Evolutionary conservation across 92 coral and sea anemone genomes (phyloP).

Genomic region (Paramuricea clavata): DNA sequence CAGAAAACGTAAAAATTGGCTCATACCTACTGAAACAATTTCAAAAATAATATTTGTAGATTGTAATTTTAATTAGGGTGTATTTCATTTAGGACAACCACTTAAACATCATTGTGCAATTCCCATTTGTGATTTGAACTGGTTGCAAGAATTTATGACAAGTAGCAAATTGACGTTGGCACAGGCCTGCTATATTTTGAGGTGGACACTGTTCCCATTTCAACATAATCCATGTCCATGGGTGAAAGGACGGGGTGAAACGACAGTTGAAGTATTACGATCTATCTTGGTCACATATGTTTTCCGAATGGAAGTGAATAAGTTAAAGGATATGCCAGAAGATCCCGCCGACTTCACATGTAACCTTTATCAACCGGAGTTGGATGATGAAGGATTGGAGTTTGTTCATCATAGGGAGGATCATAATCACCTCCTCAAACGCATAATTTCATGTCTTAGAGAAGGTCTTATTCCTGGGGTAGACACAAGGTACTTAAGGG

Average conservation of each 20-base stretch:
- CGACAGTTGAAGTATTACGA: slow-evolving; percentile 44
- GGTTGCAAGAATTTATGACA: background rate
- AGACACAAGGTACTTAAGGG: slow-evolving; percentile 44
- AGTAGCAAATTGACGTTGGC: too few relatives aligned
- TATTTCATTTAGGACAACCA: too few relatives aligned
- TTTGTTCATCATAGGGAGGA: slow-evolving; percentile 52
- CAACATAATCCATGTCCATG: slow-evolving; percentile 49
- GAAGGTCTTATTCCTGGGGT: slow-evolving; percentile 72
- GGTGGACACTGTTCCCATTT: slow-evolving; percentile 56
- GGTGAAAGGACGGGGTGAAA: slow-evolving; percentile 45
- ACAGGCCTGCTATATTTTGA: too few relatives aligned
- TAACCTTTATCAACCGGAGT: slow-evolving; percentile 74
- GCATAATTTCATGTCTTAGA: slow-evolving; percentile 63
- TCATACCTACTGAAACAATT: too few relatives aligned
- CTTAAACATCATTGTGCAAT: too few relatives aligned
- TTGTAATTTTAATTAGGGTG: too few relatives aligned
- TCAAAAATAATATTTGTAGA: too few relatives aligned
- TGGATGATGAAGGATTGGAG: too few relatives aligned
- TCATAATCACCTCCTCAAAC: slow-evolving; percentile 74
- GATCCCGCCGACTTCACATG: slow-evolving; percentile 68
- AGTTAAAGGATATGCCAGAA: slow-evolving; percentile 29
- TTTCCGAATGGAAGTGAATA: slow-evolving; percentile 41
- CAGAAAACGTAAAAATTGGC: too few relatives aligned
- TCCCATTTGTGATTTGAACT: too few relatives aligned
- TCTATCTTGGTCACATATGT: slow-evolving; percentile 71